These are phyloP conservation scores for Castor canadensis DNA, from an alignment of 2,113 vertebrate genomes.

Conservation along the genomic window DNA sequence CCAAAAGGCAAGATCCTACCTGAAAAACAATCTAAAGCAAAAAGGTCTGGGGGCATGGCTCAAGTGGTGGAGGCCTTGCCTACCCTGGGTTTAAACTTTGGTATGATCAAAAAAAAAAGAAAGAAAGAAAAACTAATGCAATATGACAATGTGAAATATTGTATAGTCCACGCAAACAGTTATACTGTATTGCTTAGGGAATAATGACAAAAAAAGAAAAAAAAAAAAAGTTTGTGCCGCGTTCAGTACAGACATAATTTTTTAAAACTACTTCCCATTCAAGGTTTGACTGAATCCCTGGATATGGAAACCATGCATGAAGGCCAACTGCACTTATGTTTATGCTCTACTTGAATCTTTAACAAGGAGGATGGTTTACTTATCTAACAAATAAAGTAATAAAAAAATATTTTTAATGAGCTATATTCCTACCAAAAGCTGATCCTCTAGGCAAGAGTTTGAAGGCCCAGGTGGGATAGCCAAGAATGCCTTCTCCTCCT, in stretches of 20 bases:
- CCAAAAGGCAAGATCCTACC: too few relatives aligned
- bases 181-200: not conserved
- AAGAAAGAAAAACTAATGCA: too few relatives aligned
- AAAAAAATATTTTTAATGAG: constrained; percentile 13
- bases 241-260: not conserved
- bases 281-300: not conserved
- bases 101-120: too few relatives aligned
- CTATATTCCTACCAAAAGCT: not conserved
- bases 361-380: not conserved
- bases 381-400: constrained; percentile 13
- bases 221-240: not conserved
- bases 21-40: too few relatives aligned
- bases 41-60: too few relatives aligned
- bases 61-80: too few relatives aligned
- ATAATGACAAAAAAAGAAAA: not conserved
- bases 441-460: not conserved
- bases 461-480: not conserved
- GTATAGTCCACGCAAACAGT: not conserved
- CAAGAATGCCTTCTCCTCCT: not conserved
- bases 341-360: not conserved
- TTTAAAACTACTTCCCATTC: not conserved
- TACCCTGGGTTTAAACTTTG: too few relatives aligned
- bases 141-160: not conserved
- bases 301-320: not conserved
- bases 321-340: not conserved